Evolutionary conservation across 2,113 vertebrate species (phyloP), one percentile per base, ranked within the genome.

Genomic region (Empidonax traillii): DNA sequence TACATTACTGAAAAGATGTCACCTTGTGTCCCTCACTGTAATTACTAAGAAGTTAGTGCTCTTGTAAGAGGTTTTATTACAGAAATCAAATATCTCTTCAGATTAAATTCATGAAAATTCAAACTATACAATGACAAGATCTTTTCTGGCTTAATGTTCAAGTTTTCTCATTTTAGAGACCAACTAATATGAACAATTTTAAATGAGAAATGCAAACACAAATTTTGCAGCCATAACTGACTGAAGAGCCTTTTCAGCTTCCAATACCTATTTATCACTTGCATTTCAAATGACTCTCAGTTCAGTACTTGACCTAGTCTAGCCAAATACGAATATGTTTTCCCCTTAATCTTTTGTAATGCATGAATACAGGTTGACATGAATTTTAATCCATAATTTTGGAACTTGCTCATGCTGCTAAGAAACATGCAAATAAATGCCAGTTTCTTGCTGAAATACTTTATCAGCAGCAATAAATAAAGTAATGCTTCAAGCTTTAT

Each of bases 361-460:
- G 62, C 56, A 68, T 87, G 62, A 85, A 81, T 67, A 87, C 35
- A 82, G 33, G 47, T 75, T 75, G 43, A 56, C 78, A 72, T 92
- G 61, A 90, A 92, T 94, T 90, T 90, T 78, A 90, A 93, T 92
- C 33, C 49, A 59, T 82, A n/a, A 78, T 90, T 94, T 94, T 93
- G 43, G 28, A 92, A 87, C 44, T 78, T 85, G 28, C 28, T 87
- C 69, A 55, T 82, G 66, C 31, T 79, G 66, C 14, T 89, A 80
- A 77, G 55, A 85, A 84, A n/a, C 17, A 87, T 87, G 87, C 31
- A 91, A 96, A 95, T 84, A 94, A 89, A 61, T 87, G 41, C 49
- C 55, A 84, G 12, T 25, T 85, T 67, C 51, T 89, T 78, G n/a
- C 65, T 91, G 74, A 81, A 89, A 51, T n/a, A 91, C 39, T 74